phyloP scores from a whole-genome alignment of 2,888 invertebrate genomes.

The Catocala sponsa region DNA sequence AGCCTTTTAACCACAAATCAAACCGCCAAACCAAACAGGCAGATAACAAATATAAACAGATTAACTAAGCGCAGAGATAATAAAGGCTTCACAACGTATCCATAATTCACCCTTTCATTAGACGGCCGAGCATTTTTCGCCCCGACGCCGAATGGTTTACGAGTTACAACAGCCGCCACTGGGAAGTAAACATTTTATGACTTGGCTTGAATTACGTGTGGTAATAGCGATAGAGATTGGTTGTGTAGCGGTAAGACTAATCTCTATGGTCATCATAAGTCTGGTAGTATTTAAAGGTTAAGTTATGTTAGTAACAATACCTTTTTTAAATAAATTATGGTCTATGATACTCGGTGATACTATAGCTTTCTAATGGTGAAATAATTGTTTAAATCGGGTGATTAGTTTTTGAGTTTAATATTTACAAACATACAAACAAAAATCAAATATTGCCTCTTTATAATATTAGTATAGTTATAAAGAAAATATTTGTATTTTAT shows the following conservation, averaged over 20 bases:
- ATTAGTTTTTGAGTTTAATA: no score
- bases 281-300: no score
- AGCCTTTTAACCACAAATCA: not conserved
- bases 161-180: slow-evolving; percentile 40
- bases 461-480: no score
- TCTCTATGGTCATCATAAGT: no score
- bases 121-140: slow-evolving; percentile 43
- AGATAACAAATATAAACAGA: slow-evolving; percentile 16
- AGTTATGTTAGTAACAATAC: no score
- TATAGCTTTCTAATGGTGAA: no score
- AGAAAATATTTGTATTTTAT: no score
- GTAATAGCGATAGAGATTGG: slow-evolving; percentile 21
- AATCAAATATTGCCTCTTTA: no score
- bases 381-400: no score
- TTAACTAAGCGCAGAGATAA: slow-evolving; percentile 33
- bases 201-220: slow-evolving; percentile 25
- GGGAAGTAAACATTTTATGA: slow-evolving; percentile 56
- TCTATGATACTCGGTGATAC: no score
- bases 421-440: no score
- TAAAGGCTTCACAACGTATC: slow-evolving; percentile 31
- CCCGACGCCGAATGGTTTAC: slow-evolving; percentile 51
- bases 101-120: slow-evolving; percentile 60
- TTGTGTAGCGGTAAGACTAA: not conserved
- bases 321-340: no score
- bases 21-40: not conserved